Evolutionary conservation across 1,140 invertebrate species (phyloP).

Genomic region (Octopus sinensis): DNA sequence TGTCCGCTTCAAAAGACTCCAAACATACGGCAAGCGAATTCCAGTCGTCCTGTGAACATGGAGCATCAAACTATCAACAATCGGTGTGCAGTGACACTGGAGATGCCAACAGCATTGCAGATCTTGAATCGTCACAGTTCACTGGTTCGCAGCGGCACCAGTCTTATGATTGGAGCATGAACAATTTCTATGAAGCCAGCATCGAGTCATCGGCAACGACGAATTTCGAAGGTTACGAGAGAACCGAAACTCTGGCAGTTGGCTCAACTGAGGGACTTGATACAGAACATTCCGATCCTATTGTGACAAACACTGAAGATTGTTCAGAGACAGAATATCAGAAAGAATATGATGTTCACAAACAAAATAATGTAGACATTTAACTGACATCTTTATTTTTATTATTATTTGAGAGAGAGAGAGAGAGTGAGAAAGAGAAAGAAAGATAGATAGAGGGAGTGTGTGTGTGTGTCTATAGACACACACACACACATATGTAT

Average conservation of each 20-base stretch:
- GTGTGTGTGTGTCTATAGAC: too few relatives aligned
- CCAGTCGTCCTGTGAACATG: background rate
- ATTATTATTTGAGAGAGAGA: too few relatives aligned
- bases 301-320: too few relatives aligned
- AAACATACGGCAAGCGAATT: background rate
- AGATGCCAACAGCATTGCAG: background rate
- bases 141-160: background rate
- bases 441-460: too few relatives aligned
- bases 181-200: background rate
- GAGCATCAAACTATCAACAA: background rate
- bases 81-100: background rate
- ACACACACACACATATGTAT: too few relatives aligned
- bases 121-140: background rate
- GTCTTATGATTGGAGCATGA: background rate
- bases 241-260: background rate
- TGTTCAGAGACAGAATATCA: too few relatives aligned
- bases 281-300: background rate
- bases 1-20: background rate
- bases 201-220: background rate
- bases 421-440: too few relatives aligned
- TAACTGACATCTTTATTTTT: too few relatives aligned
- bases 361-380: too few relatives aligned
- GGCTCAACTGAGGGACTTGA: background rate
- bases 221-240: background rate
- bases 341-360: too few relatives aligned